These are phyloP conservation scores for Aplocera efformata DNA, from an alignment of 2,888 invertebrate species.

Conservation along the genomic window DNA sequence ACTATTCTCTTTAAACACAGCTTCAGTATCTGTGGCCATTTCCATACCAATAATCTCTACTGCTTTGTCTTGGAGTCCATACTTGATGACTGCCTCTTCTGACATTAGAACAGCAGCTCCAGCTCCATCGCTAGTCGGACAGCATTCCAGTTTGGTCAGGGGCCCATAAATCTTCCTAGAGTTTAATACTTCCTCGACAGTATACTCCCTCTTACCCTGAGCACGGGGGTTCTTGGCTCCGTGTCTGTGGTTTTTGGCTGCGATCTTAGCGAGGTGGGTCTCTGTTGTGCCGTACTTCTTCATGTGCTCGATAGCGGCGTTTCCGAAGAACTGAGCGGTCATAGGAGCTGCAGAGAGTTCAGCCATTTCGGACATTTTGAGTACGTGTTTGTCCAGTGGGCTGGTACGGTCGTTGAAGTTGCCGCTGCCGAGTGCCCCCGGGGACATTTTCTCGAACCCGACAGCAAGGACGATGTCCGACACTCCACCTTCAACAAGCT, in stretches of 20 bases:
- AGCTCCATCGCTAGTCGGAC: slow-evolving; percentile 99
- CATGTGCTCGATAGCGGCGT: slow-evolving; percentile 98
- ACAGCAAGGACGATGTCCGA: slow-evolving; percentile 94
- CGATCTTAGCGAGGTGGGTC: slow-evolving; percentile 98
- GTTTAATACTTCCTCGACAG: slow-evolving; percentile 92
- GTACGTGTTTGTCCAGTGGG: slow-evolving; percentile 93
- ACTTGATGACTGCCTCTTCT: slow-evolving; percentile 92
- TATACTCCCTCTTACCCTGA: slow-evolving; percentile 95
- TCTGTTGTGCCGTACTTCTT: slow-evolving; percentile 95
- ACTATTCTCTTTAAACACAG: slow-evolving; percentile 90
- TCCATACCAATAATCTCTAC: slow-evolving; percentile 98
- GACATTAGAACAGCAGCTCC: slow-evolving; percentile 95
- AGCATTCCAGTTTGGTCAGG: slow-evolving; percentile 97
- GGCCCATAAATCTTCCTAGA: slow-evolving; percentile 95
- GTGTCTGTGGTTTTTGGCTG: slow-evolving; percentile 98
- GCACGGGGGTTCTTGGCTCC: slow-evolving; percentile 98
- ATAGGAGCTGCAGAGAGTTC: slow-evolving; percentile 92
- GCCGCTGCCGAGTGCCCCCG: slow-evolving; percentile 89
- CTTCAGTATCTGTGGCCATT: slow-evolving; percentile 95
- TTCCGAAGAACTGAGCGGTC: slow-evolving; percentile 97
- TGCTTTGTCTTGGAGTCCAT: slow-evolving; percentile 89
- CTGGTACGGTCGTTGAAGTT: slow-evolving; percentile 91
- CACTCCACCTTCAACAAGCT: slow-evolving; percentile 93
- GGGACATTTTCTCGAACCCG: slow-evolving; percentile 99
- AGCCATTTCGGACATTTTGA: slow-evolving; percentile 89